Conservation (phyloP, 2,113 vertebrate species). For the Oreotrochilus melanogaster region DNA sequence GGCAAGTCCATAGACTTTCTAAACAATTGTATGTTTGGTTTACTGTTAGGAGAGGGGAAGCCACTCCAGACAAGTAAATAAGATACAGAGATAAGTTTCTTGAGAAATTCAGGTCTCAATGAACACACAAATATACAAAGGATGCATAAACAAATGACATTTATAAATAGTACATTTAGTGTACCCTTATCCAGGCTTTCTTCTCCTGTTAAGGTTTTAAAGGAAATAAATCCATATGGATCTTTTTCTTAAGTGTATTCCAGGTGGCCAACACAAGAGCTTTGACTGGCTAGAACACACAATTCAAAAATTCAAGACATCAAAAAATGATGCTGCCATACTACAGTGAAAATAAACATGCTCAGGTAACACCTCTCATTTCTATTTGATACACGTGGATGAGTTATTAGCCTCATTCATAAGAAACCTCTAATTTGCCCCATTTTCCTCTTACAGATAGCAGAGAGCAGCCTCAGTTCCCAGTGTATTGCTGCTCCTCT, state of each 20-base stretch:
- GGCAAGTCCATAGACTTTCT: conserved; percentile 44
- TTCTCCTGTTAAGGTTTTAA: neutral
- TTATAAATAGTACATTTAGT: conserved; percentile 45
- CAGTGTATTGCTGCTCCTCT: neutral
- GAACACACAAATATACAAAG: conserved; percentile 59
- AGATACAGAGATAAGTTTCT: conserved; percentile 38
- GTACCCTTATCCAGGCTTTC: neutral
- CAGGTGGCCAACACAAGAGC: neutral
- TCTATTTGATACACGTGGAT: neutral
- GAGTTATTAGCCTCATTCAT: neutral
- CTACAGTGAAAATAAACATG: neutral
- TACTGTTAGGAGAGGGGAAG: conserved; percentile 42
- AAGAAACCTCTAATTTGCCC: neutral
- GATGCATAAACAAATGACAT: conserved; percentile 47
- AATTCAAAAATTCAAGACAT: neutral
- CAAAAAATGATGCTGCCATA: neutral
- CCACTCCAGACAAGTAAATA: conserved; percentile 45
- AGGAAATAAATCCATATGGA: neutral
- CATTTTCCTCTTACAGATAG: neutral
- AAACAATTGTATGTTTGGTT: conserved; percentile 67
- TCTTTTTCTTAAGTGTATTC: neutral
- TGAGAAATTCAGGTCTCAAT: conserved; percentile 48
- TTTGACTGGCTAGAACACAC: neutral
- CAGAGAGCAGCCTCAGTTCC: neutral
- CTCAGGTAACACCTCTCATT: neutral